phyloP scores from a whole-genome alignment of 2,113 vertebrate genomes.

The Trematocara nigrifrons region DNA sequence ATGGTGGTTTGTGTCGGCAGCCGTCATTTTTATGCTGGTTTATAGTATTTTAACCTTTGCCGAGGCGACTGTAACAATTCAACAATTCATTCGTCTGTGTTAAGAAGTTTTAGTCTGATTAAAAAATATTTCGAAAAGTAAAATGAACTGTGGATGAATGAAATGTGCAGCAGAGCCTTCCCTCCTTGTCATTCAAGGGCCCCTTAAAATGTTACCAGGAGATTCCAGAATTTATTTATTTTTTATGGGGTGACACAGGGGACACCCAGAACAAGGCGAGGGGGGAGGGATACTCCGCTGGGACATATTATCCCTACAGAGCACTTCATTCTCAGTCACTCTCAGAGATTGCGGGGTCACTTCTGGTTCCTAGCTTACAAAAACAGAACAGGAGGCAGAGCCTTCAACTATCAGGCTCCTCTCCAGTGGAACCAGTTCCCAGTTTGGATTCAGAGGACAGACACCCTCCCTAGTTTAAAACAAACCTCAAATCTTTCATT shows the following conservation, averaged over 20 bases:
- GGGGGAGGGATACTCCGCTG: not conserved
- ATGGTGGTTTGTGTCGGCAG: not conserved
- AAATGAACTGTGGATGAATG: not conserved
- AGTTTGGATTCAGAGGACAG: not conserved
- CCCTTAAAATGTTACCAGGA: not conserved
- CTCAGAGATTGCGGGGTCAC: not conserved
- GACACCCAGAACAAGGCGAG: not conserved
- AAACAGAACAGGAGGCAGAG: not conserved
- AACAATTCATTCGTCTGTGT: not conserved
- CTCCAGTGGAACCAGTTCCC: not conserved
- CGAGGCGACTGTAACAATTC: not conserved
- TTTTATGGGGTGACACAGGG: not conserved
- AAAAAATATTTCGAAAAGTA: not conserved
- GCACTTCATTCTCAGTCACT: not conserved
- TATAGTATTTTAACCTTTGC: not conserved
- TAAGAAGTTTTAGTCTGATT: not conserved
- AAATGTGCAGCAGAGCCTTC: not conserved
- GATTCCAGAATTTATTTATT: not conserved
- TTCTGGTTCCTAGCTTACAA: not conserved
- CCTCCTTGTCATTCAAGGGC: not conserved
- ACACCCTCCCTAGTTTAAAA: not conserved
- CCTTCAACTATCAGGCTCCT: not conserved
- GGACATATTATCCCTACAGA: not conserved
- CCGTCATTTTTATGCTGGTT: not conserved
- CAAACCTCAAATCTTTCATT: not conserved